These are phyloP conservation scores for Polypterus senegalus DNA, from an alignment of 2,113 vertebrate species.

Conservation along the genomic window DNA sequence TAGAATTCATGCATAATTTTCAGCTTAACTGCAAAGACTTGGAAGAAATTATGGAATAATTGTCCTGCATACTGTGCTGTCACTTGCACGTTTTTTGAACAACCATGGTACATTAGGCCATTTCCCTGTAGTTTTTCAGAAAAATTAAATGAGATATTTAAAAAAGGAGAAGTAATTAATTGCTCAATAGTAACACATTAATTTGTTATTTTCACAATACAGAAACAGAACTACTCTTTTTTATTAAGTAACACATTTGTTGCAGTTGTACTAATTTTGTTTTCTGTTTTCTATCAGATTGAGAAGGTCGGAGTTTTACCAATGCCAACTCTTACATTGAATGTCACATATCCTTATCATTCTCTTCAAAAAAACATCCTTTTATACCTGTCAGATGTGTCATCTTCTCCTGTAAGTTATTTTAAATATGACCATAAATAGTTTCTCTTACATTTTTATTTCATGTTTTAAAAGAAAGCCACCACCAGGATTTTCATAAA, in stretches of 20 bases:
- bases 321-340: conserved; percentile 58
- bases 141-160: neutral
- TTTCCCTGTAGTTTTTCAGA: neutral
- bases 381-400: conserved; percentile 62
- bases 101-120: neutral
- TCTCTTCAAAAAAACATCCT: conserved; percentile 56
- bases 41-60: too few species aligned
- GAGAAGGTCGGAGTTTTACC: conserved; percentile 47
- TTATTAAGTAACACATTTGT: neutral
- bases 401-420: conserved; percentile 49
- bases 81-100: too few species aligned
- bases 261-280: neutral
- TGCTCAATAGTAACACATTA: neutral
- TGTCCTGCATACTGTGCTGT: too few species aligned
- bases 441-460: too few species aligned
- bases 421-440: too few species aligned
- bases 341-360: conserved; percentile 57
- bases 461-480: too few species aligned
- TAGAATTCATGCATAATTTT: too few species aligned
- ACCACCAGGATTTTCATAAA: too few species aligned
- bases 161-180: neutral
- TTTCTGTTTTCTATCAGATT: conserved; percentile 45
- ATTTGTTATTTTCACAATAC: neutral
- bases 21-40: too few species aligned
- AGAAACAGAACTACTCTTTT: neutral